These are phyloP conservation scores for Lysiphlebus fabarum DNA, from an alignment of 1,140 invertebrate genomes.

Conservation along the genomic window DNA sequence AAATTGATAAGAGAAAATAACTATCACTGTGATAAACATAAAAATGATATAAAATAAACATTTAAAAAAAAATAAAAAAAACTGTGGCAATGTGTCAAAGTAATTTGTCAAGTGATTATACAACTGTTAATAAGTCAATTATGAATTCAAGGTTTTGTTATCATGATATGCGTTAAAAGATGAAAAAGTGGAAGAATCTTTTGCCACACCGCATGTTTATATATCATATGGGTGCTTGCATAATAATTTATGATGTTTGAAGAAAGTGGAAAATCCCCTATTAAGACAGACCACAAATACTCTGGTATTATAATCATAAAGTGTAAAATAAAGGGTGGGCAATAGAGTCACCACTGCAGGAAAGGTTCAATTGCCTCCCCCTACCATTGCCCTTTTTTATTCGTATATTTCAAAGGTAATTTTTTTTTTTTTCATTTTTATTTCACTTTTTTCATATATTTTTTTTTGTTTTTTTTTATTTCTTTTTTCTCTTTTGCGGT, in stretches of 20 bases:
- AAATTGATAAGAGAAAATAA: too few species aligned
- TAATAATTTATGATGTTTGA: constrained; percentile 21
- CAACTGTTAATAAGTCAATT: too few species aligned
- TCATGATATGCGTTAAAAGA: too few species aligned
- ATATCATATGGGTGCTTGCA: background rate
- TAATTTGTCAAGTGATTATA: too few species aligned
- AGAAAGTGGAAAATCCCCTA: constrained; percentile 9
- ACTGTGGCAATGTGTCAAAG: background rate
- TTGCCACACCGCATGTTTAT: too few species aligned
- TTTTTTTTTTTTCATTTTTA: background rate
- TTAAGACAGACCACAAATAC: constrained; percentile 20
- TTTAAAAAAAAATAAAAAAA: too few species aligned
- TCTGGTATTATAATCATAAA: background rate
- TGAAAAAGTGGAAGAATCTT: too few species aligned
- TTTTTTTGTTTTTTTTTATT: too few species aligned
- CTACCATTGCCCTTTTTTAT: constrained; percentile 1
- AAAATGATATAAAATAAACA: too few species aligned
- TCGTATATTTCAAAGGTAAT: constrained; percentile 1
- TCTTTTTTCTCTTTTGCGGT: background rate
- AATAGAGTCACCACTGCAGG: constrained; percentile 15
- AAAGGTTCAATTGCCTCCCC: background rate
- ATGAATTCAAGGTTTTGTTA: too few species aligned
- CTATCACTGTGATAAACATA: too few species aligned
- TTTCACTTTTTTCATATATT: background rate
- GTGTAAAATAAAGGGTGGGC: constrained; percentile 7